Percentiles rank a stretch among this genome's conserved stretches.
Evolutionary conservation across 2,888 invertebrate species (phyloP).

Genomic region (Uropetala carovei): DNA sequence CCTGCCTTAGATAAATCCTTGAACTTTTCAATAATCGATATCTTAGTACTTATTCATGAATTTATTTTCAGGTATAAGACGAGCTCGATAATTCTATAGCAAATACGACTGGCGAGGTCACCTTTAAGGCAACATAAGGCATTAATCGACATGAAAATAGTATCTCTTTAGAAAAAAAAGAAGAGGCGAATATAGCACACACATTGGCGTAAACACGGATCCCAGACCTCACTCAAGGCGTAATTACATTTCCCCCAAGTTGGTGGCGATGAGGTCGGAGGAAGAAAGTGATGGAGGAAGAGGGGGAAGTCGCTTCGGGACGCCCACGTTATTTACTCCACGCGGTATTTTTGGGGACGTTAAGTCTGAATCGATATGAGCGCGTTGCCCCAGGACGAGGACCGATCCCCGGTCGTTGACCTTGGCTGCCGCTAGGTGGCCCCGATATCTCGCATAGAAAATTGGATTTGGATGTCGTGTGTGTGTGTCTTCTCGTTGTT

Average conservation of each 20-base stretch:
- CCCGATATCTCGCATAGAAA: slow-evolving; percentile 29
- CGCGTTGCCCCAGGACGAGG: slow-evolving; percentile 43
- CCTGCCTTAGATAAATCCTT: no score
- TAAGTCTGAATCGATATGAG: slow-evolving; percentile 53
- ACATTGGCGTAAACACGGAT: neutral
- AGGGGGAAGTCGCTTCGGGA: neutral
- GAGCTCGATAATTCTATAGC: no score
- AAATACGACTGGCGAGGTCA: no score
- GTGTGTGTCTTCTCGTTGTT: no score
- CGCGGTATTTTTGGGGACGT: slow-evolving; percentile 56
- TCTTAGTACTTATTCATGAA: no score
- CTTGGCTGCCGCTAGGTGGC: slow-evolving; percentile 43
- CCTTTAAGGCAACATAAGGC: neutral
- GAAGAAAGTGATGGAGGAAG: neutral
- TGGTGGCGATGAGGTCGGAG: neutral
- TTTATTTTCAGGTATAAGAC: no score
- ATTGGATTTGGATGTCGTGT: neutral
- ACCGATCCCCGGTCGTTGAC: slow-evolving; percentile 42
- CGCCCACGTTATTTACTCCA: slow-evolving; percentile 48
- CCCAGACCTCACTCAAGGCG: slow-evolving; percentile 11
- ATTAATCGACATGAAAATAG: neutral
- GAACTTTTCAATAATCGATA: no score
- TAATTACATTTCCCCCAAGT: neutral
- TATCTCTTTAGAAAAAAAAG: neutral
- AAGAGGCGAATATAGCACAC: neutral